phyloP scores from a whole-genome alignment of 2,113 vertebrate species.

The Helogale parvula region DNA sequence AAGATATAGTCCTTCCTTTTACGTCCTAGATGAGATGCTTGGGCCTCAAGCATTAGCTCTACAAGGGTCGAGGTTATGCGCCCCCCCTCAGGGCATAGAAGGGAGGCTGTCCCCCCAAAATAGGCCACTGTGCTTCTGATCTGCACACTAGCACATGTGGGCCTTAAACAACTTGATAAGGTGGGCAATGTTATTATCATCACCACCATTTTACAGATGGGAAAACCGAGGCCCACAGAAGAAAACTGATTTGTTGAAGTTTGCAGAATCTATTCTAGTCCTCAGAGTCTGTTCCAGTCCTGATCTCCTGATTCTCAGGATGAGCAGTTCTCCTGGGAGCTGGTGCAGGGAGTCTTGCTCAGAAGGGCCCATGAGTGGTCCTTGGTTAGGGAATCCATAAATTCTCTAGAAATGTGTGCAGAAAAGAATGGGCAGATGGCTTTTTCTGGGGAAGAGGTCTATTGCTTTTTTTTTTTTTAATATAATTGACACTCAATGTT shows the following conservation, averaged over 20 bases:
- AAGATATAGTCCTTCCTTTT: neutral
- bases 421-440: neutral
- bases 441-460: neutral
- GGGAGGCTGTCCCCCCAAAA: neutral
- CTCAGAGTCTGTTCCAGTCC: neutral
- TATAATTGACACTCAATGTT: too few relatives aligned
- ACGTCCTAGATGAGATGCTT: neutral
- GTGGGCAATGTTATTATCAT: neutral
- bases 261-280: neutral
- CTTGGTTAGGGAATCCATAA: accelerated
- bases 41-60: neutral
- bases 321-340: neutral
- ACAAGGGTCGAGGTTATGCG: accelerated
- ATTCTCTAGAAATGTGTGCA: neutral
- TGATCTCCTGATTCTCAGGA: neutral
- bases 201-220: neutral
- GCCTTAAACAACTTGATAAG: neutral
- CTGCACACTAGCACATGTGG: neutral
- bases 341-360: neutral
- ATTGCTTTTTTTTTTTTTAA: too few relatives aligned
- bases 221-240: neutral
- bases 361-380: neutral
- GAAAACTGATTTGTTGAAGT: neutral
- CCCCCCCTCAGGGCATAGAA: neutral
- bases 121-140: neutral